phyloP scores from a whole-genome alignment of 2,888 invertebrate genomes.

The Catocala fraxini region DNA sequence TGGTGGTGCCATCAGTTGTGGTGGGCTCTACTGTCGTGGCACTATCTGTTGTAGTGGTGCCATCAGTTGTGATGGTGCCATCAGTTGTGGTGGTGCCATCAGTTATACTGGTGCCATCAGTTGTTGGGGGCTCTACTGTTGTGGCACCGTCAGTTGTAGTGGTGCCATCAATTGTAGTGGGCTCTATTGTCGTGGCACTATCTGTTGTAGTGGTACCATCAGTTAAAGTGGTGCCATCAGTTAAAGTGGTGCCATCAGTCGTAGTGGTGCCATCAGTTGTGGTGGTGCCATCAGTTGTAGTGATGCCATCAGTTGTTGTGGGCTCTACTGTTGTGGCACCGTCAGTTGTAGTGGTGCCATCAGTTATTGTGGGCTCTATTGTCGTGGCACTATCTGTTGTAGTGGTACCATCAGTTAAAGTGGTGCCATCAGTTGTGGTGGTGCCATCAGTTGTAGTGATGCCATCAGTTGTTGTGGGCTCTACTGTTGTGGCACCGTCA shows the following conservation, averaged over 20 bases:
- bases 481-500: neutral
- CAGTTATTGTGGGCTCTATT: slow-evolving; percentile 8
- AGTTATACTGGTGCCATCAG: too few relatives aligned
- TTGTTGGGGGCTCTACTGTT: too few relatives aligned
- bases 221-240: slow-evolving; percentile 10
- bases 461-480: neutral
- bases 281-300: neutral
- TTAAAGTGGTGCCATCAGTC: slow-evolving; percentile 3
- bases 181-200: neutral
- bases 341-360: neutral
- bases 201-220: slow-evolving; percentile 18
- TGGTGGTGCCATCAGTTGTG: slow-evolving; percentile 6
- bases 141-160: slow-evolving; percentile 13
- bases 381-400: slow-evolving; percentile 4
- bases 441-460: neutral
- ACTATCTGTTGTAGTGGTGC: slow-evolving; percentile 4
- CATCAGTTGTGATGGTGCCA: slow-evolving; percentile 11
- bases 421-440: neutral
- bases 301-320: too few relatives aligned
- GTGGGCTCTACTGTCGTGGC: neutral
- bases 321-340: neutral
- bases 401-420: neutral
- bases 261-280: slow-evolving; percentile 12
- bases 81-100: neutral
- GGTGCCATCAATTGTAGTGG: neutral